phyloP scores from a whole-genome alignment of 1,140 invertebrate genomes.

The Drosophila hydei region DNA sequence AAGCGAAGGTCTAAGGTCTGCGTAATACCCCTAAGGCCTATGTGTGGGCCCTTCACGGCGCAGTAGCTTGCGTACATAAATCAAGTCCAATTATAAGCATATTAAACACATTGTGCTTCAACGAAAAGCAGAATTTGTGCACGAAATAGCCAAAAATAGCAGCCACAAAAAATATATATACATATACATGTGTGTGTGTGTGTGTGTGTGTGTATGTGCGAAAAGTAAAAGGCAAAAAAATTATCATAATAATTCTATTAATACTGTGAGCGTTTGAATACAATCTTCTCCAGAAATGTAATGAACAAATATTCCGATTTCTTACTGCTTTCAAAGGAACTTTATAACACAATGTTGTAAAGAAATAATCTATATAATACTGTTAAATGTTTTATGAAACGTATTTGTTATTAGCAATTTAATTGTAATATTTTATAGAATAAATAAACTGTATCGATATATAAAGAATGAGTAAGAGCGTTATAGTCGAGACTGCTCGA shows the following conservation, averaged over 20 bases:
- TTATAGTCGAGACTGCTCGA: no score
- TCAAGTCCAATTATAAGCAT: slow-evolving; percentile 49
- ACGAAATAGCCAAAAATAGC: slow-evolving; percentile 33
- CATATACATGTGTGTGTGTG: background rate
- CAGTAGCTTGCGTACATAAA: slow-evolving; percentile 30
- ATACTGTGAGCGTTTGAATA: background rate
- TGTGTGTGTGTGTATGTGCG: slow-evolving; percentile 32
- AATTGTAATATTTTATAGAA: no score
- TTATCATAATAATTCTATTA: background rate
- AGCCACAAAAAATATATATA: background rate
- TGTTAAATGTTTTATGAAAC: no score
- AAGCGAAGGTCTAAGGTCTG: slow-evolving; percentile 10
- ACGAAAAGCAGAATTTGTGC: slow-evolving; percentile 17
- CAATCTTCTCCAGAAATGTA: no score
- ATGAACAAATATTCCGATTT: no score
- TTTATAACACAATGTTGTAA: no score
- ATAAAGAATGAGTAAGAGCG: no score
- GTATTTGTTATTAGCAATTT: no score
- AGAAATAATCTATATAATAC: no score
- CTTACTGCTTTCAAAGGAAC: no score
- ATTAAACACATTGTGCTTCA: slow-evolving; percentile 43
- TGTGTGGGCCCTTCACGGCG: background rate
- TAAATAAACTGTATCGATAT: no score
- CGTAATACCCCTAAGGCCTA: background rate
- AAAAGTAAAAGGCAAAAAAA: slow-evolving; percentile 24